Conservation (phyloP, 2,888 invertebrate genomes). For the Leptinotarsa rubiginosa region DNA sequence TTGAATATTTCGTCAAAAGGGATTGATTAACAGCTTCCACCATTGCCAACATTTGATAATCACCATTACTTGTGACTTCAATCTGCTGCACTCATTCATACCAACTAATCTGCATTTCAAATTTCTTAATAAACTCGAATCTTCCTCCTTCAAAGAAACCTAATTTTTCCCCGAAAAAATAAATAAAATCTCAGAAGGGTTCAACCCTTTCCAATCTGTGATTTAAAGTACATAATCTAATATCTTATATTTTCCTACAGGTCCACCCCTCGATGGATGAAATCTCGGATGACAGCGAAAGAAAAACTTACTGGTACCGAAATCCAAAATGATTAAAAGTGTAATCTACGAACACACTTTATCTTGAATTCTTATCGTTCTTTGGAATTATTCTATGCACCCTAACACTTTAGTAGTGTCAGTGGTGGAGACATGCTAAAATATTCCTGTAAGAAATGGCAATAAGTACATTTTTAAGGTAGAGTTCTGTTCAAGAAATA, state of each 20-base stretch:
- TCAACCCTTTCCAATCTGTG: constrained; percentile 41
- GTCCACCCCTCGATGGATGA: constrained; percentile 40
- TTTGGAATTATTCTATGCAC: constrained; percentile 46
- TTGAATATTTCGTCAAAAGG: background rate
- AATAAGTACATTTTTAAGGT: too few species aligned
- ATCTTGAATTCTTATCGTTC: constrained; percentile 57
- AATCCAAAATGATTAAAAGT: constrained; percentile 63
- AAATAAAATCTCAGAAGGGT: constrained; percentile 59
- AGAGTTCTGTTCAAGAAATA: too few species aligned
- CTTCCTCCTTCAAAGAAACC: constrained; percentile 37
- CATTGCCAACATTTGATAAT: constrained; percentile 12
- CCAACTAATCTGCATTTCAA: constrained; percentile 42
- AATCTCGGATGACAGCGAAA: constrained; percentile 38
- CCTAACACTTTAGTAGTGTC: constrained; percentile 35
- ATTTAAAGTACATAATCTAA: constrained; percentile 59
- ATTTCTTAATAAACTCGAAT: constrained; percentile 39
- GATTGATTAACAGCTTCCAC: background rate
- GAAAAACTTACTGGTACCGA: constrained; percentile 41
- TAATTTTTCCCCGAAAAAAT: constrained; percentile 36
- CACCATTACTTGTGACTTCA: constrained; percentile 17
- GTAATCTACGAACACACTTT: constrained; percentile 62
- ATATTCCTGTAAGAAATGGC: background rate
- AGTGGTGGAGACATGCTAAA: constrained; percentile 14
- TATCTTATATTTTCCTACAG: constrained; percentile 48
- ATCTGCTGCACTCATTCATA: constrained; percentile 19